phyloP scores from a whole-genome alignment of 2,888 invertebrate species.

The Eucera pruinosa region DNA sequence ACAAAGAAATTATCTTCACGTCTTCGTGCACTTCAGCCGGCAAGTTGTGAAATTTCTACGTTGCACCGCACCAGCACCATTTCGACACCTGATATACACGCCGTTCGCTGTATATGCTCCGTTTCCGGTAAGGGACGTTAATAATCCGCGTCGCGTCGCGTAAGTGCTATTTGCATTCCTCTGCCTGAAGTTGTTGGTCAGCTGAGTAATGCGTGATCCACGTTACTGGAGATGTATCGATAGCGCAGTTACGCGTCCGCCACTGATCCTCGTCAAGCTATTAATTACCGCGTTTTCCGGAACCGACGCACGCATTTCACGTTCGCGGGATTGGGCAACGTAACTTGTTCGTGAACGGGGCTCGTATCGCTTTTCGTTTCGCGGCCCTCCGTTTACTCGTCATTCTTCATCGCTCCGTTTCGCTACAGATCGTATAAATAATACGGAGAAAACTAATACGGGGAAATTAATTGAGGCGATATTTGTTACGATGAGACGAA shows the following conservation, averaged over 20 bases:
- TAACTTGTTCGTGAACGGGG: neutral
- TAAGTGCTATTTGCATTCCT: slow-evolving; percentile 44
- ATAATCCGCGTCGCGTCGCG: slow-evolving; percentile 47
- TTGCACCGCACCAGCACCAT: neutral
- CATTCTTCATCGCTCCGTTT: neutral
- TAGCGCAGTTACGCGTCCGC: slow-evolving; percentile 17
- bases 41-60: slow-evolving; percentile 14
- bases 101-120: slow-evolving; percentile 17
- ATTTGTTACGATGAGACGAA: no score
- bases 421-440: no score
- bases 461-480: no score
- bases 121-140: slow-evolving; percentile 45
- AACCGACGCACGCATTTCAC: slow-evolving; percentile 10
- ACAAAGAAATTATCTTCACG: no score
- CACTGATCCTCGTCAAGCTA: slow-evolving; percentile 21
- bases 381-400: neutral
- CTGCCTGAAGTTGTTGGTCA: slow-evolving; percentile 38
- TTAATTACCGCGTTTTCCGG: slow-evolving; percentile 24
- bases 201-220: slow-evolving; percentile 46
- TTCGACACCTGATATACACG: slow-evolving; percentile 55
- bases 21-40: no score
- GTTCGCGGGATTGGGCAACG: neutral
- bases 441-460: no score
- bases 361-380: neutral
- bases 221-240: slow-evolving; percentile 39